phyloP scores from a whole-genome alignment of 2,113 vertebrate genomes.

The Gasterosteus nipponicus region DNA sequence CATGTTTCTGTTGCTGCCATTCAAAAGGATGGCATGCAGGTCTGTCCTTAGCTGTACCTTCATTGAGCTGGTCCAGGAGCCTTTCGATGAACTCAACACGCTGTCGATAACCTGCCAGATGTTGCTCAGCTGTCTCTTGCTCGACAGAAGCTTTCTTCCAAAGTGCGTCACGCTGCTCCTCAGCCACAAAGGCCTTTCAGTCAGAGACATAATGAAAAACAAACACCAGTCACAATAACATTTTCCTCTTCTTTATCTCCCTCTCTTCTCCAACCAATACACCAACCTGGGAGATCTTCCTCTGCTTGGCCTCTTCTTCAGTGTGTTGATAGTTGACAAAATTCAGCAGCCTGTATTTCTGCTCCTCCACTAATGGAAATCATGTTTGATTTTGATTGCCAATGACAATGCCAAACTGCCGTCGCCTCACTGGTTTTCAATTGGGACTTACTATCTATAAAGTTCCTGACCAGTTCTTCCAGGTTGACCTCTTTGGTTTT shows the following conservation, averaged over 20 bases:
- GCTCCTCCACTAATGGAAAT: constrained; percentile 29
- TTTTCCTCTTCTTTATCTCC: neutral
- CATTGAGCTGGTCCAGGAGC: constrained; percentile 68
- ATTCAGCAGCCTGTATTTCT: constrained; percentile 39
- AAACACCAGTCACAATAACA: neutral
- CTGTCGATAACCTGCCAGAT: constrained; percentile 38
- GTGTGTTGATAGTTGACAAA: constrained; percentile 42
- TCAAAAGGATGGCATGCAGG: neutral
- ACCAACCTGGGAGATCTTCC: constrained; percentile 33
- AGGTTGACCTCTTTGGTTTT: constrained; percentile 19
- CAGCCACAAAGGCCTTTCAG: constrained; percentile 44
- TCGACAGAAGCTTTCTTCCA: constrained; percentile 40
- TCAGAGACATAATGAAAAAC: neutral
- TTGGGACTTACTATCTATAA: constrained; percentile 20
- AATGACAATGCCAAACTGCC: neutral
- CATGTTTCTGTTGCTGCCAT: neutral
- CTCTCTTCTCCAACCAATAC: neutral
- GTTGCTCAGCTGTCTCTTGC: constrained; percentile 35
- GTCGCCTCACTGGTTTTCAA: neutral
- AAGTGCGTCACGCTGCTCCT: constrained; percentile 29
- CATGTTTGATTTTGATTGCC: neutral
- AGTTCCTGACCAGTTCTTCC: constrained; percentile 22
- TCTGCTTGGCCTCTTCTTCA: constrained; percentile 1
- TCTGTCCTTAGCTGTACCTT: constrained; percentile 40
- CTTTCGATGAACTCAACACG: constrained; percentile 42